Conservation (phyloP, 2,888 invertebrate species). For the Thumatha senex region DNA sequence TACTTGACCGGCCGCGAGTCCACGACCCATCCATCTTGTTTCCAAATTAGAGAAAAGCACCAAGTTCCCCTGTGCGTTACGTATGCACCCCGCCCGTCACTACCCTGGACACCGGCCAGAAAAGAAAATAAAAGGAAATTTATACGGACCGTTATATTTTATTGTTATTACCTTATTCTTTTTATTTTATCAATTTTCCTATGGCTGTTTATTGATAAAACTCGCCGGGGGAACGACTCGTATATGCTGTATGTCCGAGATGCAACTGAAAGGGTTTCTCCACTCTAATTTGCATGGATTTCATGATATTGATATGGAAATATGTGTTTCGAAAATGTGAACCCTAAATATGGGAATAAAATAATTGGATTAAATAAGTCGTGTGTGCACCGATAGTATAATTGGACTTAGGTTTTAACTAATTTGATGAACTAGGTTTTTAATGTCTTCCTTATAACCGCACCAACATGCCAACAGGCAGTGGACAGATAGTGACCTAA, state of each 20-base stretch:
- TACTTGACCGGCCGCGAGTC: constrained; percentile 34
- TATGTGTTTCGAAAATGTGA: constrained; percentile 14
- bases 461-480: no score
- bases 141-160: constrained; percentile 70
- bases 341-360: constrained; percentile 4
- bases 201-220: constrained; percentile 40
- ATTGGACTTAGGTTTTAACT: no score
- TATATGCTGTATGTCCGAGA: constrained; percentile 12
- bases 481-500: no score
- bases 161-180: constrained; percentile 66
- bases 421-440: no score
- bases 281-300: constrained; percentile 26
- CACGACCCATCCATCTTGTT: constrained; percentile 61
- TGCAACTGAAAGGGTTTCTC: constrained; percentile 30
- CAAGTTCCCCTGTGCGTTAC: constrained; percentile 40
- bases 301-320: constrained; percentile 16
- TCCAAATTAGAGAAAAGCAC: constrained; percentile 53
- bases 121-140: constrained; percentile 60
- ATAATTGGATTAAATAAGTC: constrained; percentile 1
- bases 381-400: background rate
- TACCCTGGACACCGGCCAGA: constrained; percentile 50
- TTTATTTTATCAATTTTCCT: constrained; percentile 66
- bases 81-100: constrained; percentile 56
- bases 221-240: constrained; percentile 25
- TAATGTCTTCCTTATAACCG: no score